These are phyloP conservation scores for Epinephelus cyanopodus DNA, from an alignment of 2,113 vertebrate genomes.

Conservation along the genomic window DNA sequence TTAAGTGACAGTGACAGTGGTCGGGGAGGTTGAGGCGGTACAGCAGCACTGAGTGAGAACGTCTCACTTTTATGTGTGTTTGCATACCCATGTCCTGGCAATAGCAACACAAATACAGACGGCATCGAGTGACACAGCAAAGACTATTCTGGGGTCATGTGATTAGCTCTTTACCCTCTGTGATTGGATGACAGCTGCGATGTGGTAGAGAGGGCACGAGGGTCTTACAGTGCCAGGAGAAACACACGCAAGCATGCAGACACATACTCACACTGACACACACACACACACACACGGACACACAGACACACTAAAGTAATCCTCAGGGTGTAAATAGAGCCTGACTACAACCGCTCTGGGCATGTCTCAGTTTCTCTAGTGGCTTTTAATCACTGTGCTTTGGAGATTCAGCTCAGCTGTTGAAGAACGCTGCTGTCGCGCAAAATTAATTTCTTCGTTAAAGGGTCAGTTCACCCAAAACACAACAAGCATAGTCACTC, in stretches of 20 bases:
- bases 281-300: constrained; percentile 41
- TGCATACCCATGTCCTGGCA: constrained; percentile 64
- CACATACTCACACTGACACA: constrained; percentile 37
- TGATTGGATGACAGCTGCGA: constrained; percentile 77
- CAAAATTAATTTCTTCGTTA: constrained; percentile 26
- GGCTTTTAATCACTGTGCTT: constrained; percentile 65
- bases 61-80: constrained; percentile 61
- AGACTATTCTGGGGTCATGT: constrained; percentile 70
- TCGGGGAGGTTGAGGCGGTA: not conserved
- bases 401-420: constrained; percentile 68
- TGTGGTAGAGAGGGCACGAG: constrained; percentile 56
- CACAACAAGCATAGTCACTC: not conserved
- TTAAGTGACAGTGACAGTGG: not conserved
- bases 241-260: constrained; percentile 57
- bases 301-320: constrained; percentile 52
- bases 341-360: constrained; percentile 61
- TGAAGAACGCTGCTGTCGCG: constrained; percentile 37
- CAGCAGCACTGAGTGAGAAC: constrained; percentile 22
- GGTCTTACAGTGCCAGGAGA: constrained; percentile 65
- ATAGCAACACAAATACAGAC: constrained; percentile 62
- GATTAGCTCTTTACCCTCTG: constrained; percentile 64
- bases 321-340: constrained; percentile 71
- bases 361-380: constrained; percentile 73
- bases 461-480: not conserved
- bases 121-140: constrained; percentile 74